phyloP scores from a whole-genome alignment of 2,888 invertebrate species.

The Lutraria lutraria region DNA sequence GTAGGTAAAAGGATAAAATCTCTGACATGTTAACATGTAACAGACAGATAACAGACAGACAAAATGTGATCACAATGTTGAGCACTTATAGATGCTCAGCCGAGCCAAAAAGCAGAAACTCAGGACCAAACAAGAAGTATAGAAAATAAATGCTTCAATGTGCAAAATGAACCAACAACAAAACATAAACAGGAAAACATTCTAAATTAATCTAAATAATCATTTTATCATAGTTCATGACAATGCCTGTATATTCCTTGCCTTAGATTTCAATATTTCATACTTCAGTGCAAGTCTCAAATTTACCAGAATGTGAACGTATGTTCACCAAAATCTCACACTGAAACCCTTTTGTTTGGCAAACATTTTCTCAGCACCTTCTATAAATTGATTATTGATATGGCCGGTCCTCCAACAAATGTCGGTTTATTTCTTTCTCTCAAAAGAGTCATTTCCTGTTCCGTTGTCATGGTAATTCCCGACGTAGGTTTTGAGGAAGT shows the following conservation, averaged over 20 bases:
- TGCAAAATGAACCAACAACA: not conserved
- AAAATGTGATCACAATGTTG: not conserved
- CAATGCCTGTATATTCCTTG: not conserved
- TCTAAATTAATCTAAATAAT: not conserved
- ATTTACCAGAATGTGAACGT: not conserved
- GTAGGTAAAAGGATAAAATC: not conserved
- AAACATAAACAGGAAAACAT: not conserved
- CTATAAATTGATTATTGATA: conserved; percentile 53
- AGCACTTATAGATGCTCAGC: not conserved
- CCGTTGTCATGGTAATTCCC: conserved; percentile 54
- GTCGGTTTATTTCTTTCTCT: not conserved
- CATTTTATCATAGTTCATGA: not conserved
- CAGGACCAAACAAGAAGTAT: not conserved
- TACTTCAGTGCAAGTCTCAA: not conserved
- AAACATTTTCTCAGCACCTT: conserved; percentile 40
- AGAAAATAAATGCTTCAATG: conserved; percentile 8
- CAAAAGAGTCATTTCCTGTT: conserved; percentile 28
- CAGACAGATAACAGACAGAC: not conserved
- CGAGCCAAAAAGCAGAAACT: not conserved
- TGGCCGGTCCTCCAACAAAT: conserved; percentile 35
- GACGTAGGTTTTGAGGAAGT: conserved; percentile 51
- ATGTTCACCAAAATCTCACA: not conserved
- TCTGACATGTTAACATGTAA: not conserved
- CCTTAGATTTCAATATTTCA: not conserved
- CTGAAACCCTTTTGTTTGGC: not conserved